Conservation (phyloP, 2,888 invertebrate species). For the Brassicogethes aeneus region DNA sequence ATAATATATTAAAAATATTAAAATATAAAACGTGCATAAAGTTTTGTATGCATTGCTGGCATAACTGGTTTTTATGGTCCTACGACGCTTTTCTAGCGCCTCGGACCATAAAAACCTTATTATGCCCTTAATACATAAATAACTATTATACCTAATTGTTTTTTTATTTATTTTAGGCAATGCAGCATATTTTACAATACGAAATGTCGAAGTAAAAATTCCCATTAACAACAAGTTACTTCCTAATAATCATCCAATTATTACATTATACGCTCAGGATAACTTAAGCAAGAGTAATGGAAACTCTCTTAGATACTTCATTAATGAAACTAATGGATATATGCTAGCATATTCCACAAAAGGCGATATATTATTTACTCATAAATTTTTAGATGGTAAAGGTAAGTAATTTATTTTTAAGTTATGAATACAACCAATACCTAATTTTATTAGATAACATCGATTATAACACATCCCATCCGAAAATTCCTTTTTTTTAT, state of each 20-base stretch:
- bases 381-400: slow-evolving; percentile 16
- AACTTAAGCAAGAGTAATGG: slow-evolving; percentile 6
- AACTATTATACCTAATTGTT: too few species aligned
- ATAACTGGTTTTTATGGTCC: too few species aligned
- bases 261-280: slow-evolving; percentile 22
- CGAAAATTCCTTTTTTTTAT: too few species aligned
- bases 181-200: slow-evolving; percentile 32
- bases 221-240: slow-evolving; percentile 25
- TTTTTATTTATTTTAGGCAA: too few species aligned
- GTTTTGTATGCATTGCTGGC: too few species aligned
- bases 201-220: slow-evolving; percentile 27
- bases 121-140: too few species aligned
- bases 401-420: slow-evolving; percentile 15
- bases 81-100: too few species aligned
- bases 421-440: not conserved
- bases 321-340: slow-evolving; percentile 16
- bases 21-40: too few species aligned
- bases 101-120: too few species aligned
- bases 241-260: slow-evolving; percentile 21
- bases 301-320: slow-evolving; percentile 17
- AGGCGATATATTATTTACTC: slow-evolving; percentile 24
- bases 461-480: too few species aligned
- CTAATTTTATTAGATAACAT: too few species aligned
- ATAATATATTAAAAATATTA: too few species aligned
- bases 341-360: slow-evolving; percentile 20